A percentile compares a stretch with the other conserved stretches of the same genome.
Evolutionary conservation across 2,797 vertebrate genomes (phyloP).

Genomic region (Enteromius radiatus): DNA sequence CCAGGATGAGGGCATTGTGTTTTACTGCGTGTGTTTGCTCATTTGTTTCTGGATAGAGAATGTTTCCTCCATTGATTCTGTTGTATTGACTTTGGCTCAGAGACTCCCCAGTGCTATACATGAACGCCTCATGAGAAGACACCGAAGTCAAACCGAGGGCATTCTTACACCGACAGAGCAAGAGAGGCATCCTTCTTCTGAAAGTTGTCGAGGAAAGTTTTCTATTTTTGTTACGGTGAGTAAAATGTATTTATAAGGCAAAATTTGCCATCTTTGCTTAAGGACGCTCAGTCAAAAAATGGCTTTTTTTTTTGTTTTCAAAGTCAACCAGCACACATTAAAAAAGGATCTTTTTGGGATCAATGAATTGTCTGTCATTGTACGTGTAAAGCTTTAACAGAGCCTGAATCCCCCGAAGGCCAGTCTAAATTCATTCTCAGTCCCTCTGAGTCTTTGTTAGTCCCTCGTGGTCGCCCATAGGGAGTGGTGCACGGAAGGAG

Average conservation of each 20-base stretch:
- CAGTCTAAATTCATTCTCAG: constrained; percentile 11
- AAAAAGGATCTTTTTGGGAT: background rate
- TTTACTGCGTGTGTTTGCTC: constrained; percentile 32
- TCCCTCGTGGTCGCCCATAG: constrained; percentile 22
- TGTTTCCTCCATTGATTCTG: constrained; percentile 49
- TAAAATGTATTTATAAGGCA: background rate
- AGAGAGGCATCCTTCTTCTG: background rate
- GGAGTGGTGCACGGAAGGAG: constrained; percentile 51
- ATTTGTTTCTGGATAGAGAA: constrained; percentile 30
- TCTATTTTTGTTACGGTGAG: background rate
- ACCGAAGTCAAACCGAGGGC: background rate
- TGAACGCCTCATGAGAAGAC: background rate
- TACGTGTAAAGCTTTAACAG: background rate
- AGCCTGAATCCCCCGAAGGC: constrained; percentile 23
- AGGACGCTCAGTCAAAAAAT: background rate
- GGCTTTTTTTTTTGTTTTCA: too few relatives aligned
- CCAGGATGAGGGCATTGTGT: background rate
- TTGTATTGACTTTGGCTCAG: constrained; percentile 58
- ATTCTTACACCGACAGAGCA: background rate
- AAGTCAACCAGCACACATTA: background rate
- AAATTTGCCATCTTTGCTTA: background rate
- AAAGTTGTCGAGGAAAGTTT: background rate
- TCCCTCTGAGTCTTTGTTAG: constrained; percentile 11
- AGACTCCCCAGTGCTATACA: constrained; percentile 9
- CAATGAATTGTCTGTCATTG: background rate